Base-by-base conservation (phyloP, 30 jellyfish, hydroid and myxozoan species). In the Sanderia malayensis region DNA sequence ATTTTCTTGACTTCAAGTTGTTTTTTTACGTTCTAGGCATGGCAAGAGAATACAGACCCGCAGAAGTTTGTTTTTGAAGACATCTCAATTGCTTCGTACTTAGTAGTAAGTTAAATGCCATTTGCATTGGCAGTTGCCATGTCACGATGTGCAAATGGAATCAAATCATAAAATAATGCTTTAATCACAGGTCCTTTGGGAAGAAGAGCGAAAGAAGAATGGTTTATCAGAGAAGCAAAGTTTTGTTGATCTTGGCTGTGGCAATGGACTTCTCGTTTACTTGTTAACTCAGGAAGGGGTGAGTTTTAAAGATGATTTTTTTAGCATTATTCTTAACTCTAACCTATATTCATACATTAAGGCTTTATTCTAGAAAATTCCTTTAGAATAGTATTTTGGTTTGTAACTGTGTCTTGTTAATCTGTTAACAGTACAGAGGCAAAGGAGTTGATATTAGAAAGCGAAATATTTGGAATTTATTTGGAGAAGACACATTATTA, bases 11-110 rank as follows among this genome's bases (percentile, higher is more conserved):
- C 66, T 17, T 0, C 18, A 15, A 74, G 66, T 18, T 46, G 62
- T 46, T 44, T 71, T 19, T 31, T 31, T 52, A 6, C 1, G 26
- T 57, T 61, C 25, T 46, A 92, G 98, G 74, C 80, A 18, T 92
- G 98, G 98, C 88, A 95, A 44, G 98, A 92, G 61, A 92, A 88
- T 20, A 92, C 98, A 3, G 98, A 92, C 64, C 96, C 98, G 1
- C 77, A 81, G 80, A 92, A 92, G 73, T 92, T 81, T 80, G 95
- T 92, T 24, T 92, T 67, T 78, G 98, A 92, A 71, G 98, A 92
- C 66, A 84, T 92, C 9, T 84, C 96, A 2, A 79, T 92, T 20
- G 98, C 98, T n/a, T 37, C 98, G 25, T 92, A 92, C 55, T 79
- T 92, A 31, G 57, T 79, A n/a, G 98, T 92, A 32, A 58, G 96